These are phyloP conservation scores for Sesamia inferens DNA, from an alignment of 2,888 invertebrate species.

Conservation along the genomic window DNA sequence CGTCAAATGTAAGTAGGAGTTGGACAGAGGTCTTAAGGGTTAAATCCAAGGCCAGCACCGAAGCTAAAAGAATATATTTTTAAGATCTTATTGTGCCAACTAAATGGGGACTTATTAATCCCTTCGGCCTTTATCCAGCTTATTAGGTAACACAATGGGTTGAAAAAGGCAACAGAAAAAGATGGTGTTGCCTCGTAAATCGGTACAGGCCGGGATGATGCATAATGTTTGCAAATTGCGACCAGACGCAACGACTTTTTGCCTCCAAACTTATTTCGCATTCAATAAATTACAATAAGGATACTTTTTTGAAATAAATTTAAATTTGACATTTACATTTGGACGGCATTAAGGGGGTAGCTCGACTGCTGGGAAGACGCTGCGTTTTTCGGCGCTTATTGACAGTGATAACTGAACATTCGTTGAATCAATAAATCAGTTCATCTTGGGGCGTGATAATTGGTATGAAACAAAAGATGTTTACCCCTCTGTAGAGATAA, in stretches of 20 bases:
- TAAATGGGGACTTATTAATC: conserved; percentile 60
- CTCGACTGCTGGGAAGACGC: conserved; percentile 13
- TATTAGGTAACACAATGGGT: conserved; percentile 68
- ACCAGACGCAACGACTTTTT: conserved; percentile 69
- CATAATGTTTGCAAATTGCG: conserved; percentile 82
- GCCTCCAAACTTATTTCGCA: conserved; percentile 74
- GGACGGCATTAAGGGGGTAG: conserved; percentile 53
- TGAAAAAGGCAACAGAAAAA: conserved; percentile 55
- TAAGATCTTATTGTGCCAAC: conserved; percentile 41
- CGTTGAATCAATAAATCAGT: conserved; percentile 16
- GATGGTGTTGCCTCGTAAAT: conserved; percentile 60
- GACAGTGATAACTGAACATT: neutral
- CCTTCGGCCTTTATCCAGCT: conserved; percentile 52
- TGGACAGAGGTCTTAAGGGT: conserved; percentile 4
- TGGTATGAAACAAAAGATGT: conserved; percentile 5
- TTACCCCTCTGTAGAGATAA: neutral
- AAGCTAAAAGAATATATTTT: conserved; percentile 34
- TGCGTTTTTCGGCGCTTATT: conserved; percentile 6
- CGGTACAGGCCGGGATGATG: conserved; percentile 66
- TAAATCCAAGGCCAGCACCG: conserved; percentile 22
- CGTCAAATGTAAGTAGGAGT: neutral
- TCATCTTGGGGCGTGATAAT: conserved; percentile 12
- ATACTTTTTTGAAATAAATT: conserved; percentile 73
- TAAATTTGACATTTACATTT: conserved; percentile 71
- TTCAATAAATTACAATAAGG: conserved; percentile 78